Conservation (phyloP, 2,888 invertebrate species). For the Drosophila niveifrons region DNA sequence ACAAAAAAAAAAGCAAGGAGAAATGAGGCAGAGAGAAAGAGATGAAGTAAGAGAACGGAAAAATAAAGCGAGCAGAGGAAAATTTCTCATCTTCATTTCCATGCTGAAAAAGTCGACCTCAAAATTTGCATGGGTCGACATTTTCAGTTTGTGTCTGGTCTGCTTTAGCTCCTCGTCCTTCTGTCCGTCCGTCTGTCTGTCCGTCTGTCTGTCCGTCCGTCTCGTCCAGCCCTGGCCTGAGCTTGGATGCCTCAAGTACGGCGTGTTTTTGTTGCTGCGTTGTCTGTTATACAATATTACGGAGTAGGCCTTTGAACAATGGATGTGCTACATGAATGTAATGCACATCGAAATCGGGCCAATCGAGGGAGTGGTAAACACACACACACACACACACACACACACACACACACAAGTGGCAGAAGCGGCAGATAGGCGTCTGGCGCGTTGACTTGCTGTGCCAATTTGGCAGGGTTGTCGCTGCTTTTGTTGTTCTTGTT, state of each 20-base stretch:
- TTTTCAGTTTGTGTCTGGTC: constrained; percentile 59
- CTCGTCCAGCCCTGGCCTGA: neutral
- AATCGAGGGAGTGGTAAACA: constrained; percentile 18
- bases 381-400: too few relatives aligned
- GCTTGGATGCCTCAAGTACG: constrained; percentile 7
- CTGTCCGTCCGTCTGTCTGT: neutral
- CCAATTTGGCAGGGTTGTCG: constrained; percentile 56
- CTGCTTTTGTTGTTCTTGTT: constrained; percentile 25
- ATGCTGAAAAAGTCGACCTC: constrained; percentile 48
- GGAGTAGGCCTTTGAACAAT: constrained; percentile 70
- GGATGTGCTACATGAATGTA: constrained; percentile 60
- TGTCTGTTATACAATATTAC: constrained; percentile 61
- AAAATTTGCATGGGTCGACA: constrained; percentile 71
- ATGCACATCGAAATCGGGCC: constrained; percentile 56
- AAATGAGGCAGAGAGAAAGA: neutral
- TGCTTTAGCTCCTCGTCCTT: neutral
- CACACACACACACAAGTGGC: neutral
- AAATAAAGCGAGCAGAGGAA: constrained; percentile 18
- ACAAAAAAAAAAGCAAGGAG: neutral
- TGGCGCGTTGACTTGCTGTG: constrained; percentile 60
- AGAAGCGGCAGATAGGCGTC: constrained; percentile 24
- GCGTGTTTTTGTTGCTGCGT: constrained; percentile 40
- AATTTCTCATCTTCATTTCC: constrained; percentile 61
- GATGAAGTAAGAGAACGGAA: constrained; percentile 11
- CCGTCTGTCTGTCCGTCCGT: neutral